Percentiles rank a stretch among this genome's conserved stretches.
Conservation (phyloP, 2,797 vertebrate genomes). For the Oryzias sinensis region DNA sequence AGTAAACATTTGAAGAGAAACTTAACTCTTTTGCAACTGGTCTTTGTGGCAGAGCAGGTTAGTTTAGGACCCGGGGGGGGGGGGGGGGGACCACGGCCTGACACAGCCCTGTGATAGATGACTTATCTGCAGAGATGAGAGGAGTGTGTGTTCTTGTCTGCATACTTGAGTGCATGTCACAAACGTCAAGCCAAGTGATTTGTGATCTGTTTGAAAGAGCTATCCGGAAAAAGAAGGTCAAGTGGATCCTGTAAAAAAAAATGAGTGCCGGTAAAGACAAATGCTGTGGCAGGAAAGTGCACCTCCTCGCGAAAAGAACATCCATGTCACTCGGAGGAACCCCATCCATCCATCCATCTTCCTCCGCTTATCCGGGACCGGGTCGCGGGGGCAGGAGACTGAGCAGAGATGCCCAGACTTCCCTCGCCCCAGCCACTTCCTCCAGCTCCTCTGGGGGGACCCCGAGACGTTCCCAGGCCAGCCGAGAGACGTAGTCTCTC, state of each 20-base stretch:
- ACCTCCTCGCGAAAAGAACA: conserved; percentile 4
- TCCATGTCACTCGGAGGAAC: neutral
- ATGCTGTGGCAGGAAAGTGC: conserved; percentile 22
- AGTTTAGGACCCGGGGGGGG: conserved; percentile 37
- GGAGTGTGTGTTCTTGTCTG: conserved; percentile 45
- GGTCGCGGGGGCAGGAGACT: too few species aligned
- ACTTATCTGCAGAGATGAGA: conserved; percentile 36
- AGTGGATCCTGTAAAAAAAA: conserved; percentile 51
- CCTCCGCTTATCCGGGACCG: too few species aligned
- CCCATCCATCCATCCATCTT: too few species aligned
- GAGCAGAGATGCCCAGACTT: too few species aligned
- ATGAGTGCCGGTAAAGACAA: conserved; percentile 15
- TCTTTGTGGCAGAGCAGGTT: conserved; percentile 31
- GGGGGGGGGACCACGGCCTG: conserved; percentile 23
- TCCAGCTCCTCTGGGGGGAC: too few species aligned
- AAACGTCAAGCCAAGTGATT: conserved; percentile 57
- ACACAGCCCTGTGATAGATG: conserved; percentile 46
- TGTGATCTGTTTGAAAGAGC: conserved; percentile 52
- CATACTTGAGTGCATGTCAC: conserved; percentile 51
- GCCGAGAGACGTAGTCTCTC: too few species aligned
- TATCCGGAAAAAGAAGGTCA: conserved; percentile 41
- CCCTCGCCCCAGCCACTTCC: too few species aligned
- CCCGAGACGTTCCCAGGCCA: too few species aligned
- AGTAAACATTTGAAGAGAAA: conserved; percentile 16
- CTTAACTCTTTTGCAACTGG: conserved; percentile 1